Evolutionary conservation across 2,113 vertebrate species (phyloP), one percentile per base, ranked within the genome.

Genomic region (Pollachius pollachius): DNA sequence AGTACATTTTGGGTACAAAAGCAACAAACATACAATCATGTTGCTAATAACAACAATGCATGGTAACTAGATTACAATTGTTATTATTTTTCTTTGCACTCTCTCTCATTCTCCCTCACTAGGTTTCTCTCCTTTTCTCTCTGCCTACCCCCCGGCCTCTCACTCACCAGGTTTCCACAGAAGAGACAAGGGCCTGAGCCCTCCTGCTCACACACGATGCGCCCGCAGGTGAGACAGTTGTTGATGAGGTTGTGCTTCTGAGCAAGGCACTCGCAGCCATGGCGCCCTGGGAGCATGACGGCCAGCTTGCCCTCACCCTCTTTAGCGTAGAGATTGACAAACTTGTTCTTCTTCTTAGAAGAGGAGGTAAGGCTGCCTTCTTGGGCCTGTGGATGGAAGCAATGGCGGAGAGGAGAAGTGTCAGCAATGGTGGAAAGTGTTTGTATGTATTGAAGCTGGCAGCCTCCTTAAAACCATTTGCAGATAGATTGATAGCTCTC

Each of bases 241-340:
- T 97, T 99, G 88, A 99, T 90, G 21, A 99, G 95, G 52, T 84
- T 94, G 91, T 99, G 97, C 84, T 94, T 99, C 85, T 99, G 97
- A 71, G 94, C 97, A 79, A 99, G 90, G 84, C 97, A 99, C 13
- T 98, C 96, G 0, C 97, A 99, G 54, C 90, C 1, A 2, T 97
- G 89, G 25, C 96, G 94, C 12, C 97, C 97, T 0, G 97, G 97
- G 25, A 99, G 92, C 11, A 97, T 76, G 17, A 99, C 90, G 0
- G 95, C 75, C 81, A 98, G 90, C 70, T 80, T 93, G 88, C 99
- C 96, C 79, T 97, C 94, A 8, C 97, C 97, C 73, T 98, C 96
- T 86, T 94, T 93, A 0, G 93, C 93, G 23, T 98, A 98, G 52
- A 99, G 89, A 79, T 70, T 97, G 65, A 98, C 93, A 48, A 90